Base-by-base conservation (phyloP, 1,140 invertebrate species). In the Calephelis nemesis region DNA sequence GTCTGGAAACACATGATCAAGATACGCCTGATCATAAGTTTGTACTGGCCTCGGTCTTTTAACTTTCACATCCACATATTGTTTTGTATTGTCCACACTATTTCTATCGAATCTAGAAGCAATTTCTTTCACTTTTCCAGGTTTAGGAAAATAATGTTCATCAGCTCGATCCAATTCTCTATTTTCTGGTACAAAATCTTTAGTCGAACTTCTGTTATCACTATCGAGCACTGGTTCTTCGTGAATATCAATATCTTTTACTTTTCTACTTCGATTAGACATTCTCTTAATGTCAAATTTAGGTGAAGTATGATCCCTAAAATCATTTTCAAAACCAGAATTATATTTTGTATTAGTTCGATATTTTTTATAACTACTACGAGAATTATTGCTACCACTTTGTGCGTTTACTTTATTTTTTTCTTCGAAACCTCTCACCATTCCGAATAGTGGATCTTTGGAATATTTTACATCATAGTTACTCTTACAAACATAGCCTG, bases 1-100 rank as follows among this genome's bases (percentile, higher is more conserved):
- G 67, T 90, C 89, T 42, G 92, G 92, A 75, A 92, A 92, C 64
- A 92, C 77, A 71, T 92, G 92, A 75, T 92, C 84, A 62, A 92
- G 79, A 74, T 92, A 92, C 60, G 85, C 84, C 74, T 92, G 89
- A 68, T 92, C 90, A 67, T 82, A 92, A 71, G 84, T 91, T 72
- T 92, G 88, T 62, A 92, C 75, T 19, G 89, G 85, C 73, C 87
- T 92, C 60, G 92, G 92, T 77, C 92, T 83, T 4, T 81, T 74
- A 62, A 77, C 80, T 63, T 78, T 85, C 11, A 77, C 65, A 63
- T 73, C 78, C 64, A 73, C 64, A 49, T 77, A 71, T 70, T 76
- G 72, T 68, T 63, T 71, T 0, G 39, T 70, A 73, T 80, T 79
- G 49, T 78, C 76, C 49, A 69, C 70, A 75, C 77, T 84, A 67